Base-by-base conservation (phyloP, 2,888 invertebrate species). In the Mesochorus sp. region DNA sequence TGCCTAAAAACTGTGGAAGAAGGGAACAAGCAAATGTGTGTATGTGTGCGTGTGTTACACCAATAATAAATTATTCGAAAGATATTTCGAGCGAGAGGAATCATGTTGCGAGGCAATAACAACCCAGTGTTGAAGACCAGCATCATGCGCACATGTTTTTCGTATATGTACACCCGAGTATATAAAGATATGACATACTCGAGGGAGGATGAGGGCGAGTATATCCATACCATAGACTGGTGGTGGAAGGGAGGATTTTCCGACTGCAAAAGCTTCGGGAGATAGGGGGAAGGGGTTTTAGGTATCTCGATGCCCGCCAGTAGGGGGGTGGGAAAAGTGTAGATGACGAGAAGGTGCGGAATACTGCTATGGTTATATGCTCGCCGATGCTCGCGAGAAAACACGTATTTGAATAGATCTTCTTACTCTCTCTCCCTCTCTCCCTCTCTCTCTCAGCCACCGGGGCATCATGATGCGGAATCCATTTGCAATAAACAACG, bases 401-500 rank as follows among this genome's bases (percentile, higher is more conserved):
- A 87, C 83, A 87, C 86, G 84, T 86, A 87, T 87, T 87, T 86
- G 86, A 87, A 86, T 88, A 85, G 87, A 86, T 86, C 85, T 83
- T 68, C 61, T 26, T 51, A 28, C 57, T 57, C 47, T 47, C 12
- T 19, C 21, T 85, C 83, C 57, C 28, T 19, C 19, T 14, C 37
- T 12, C 17, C 3, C 21, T 21, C 21, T 8, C 19, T 14, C 62
- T 14, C 64, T 31, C 64, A 88, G 83, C 85, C 85, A 85, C 86
- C 83, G 84, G 85, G 86, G 87, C 85, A 85, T 88, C 88, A 85
- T 87, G 86, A 87, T 87, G 88, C 85, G 87, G 88, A 91, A 91
- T 91, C 89, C 91, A 91, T 91, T 91, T 91, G 91, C 91, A 91
- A 90, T 91, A 91, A 91, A 91, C 90, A 90, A 91, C 90, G 83